Conservation (phyloP, 1,140 invertebrate genomes). For the Musca vetustissima region DNA sequence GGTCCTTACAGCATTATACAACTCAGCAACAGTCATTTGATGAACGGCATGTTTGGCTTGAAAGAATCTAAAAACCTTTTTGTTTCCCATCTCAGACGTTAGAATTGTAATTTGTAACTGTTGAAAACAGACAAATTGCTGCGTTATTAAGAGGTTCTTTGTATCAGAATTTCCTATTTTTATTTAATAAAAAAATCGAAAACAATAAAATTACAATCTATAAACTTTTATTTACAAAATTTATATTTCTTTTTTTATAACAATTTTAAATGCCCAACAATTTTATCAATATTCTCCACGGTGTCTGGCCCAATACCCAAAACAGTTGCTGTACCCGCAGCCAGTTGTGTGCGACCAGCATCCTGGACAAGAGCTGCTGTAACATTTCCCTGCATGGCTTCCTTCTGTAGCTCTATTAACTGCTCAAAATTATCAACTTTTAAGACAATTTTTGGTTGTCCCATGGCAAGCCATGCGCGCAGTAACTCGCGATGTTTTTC, state of each 20-base stretch:
- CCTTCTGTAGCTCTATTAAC: slow-evolving; percentile 58
- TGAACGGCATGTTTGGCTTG: no score
- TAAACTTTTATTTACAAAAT: slow-evolving; percentile 4
- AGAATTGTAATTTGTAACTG: no score
- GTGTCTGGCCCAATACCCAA: slow-evolving; percentile 76
- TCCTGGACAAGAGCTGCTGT: slow-evolving; percentile 68
- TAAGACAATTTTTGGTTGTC: slow-evolving; percentile 77
- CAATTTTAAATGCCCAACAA: slow-evolving; percentile 72
- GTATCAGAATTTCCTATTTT: no score
- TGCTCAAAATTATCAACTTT: slow-evolving; percentile 58
- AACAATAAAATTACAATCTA: no score
- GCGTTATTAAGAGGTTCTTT: no score
- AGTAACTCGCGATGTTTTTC: slow-evolving; percentile 54
- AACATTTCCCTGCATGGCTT: slow-evolving; percentile 63
- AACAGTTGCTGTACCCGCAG: slow-evolving; percentile 68
- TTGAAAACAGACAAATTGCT: no score
- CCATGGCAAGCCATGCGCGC: slow-evolving; percentile 65
- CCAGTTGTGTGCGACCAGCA: slow-evolving; percentile 77
- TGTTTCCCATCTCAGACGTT: no score
- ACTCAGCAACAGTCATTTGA: no score
- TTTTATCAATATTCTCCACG: slow-evolving; percentile 63
- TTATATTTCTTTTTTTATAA: slow-evolving; percentile 54
- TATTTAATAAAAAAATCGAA: no score
- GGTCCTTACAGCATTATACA: no score
- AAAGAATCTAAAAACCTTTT: no score